These are phyloP conservation scores for Novumbra hubbsi DNA, from an alignment of 2,797 vertebrate species.

Conservation along the genomic window DNA sequence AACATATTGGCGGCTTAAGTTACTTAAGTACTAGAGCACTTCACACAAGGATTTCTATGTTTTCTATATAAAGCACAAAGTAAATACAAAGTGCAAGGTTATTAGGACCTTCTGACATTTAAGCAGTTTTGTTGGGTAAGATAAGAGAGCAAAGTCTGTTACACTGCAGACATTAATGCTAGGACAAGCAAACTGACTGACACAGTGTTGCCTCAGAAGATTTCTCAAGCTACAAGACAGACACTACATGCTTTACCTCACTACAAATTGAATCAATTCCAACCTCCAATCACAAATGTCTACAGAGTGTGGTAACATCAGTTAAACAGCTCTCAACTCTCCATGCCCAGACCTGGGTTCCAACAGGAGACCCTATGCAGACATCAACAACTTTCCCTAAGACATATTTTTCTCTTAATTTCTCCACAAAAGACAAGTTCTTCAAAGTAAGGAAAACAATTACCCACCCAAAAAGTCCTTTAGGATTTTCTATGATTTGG, in stretches of 20 bases:
- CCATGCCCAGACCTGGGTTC: neutral
- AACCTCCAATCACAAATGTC: neutral
- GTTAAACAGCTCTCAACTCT: too few species aligned
- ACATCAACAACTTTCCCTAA: too few species aligned
- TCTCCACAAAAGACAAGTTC: neutral
- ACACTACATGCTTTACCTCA: neutral
- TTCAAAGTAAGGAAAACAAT: neutral
- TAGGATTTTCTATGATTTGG: too few species aligned
- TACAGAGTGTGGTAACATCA: neutral
- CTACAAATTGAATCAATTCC: neutral
- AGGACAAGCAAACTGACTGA: constrained; percentile 46
- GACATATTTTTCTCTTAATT: too few species aligned
- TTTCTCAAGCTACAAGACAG: neutral
- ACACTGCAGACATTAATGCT: constrained; percentile 9
- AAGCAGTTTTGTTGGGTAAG: constrained; percentile 57
- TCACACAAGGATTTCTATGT: constrained; percentile 16
- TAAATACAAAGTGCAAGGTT: constrained; percentile 55
- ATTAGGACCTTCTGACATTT: constrained; percentile 72
- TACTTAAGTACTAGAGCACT: constrained; percentile 1
- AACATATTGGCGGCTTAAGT: too few species aligned
- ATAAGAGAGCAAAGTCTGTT: constrained; percentile 67
- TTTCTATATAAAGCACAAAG: constrained; percentile 40
- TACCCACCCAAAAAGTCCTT: too few species aligned
- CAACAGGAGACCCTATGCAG: neutral
- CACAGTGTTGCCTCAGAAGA: constrained; percentile 28